A percentile compares a stretch with the other conserved stretches of the same genome.
Conservation (phyloP, 2,113 vertebrate genomes). For the Carlito syrichta region DNA sequence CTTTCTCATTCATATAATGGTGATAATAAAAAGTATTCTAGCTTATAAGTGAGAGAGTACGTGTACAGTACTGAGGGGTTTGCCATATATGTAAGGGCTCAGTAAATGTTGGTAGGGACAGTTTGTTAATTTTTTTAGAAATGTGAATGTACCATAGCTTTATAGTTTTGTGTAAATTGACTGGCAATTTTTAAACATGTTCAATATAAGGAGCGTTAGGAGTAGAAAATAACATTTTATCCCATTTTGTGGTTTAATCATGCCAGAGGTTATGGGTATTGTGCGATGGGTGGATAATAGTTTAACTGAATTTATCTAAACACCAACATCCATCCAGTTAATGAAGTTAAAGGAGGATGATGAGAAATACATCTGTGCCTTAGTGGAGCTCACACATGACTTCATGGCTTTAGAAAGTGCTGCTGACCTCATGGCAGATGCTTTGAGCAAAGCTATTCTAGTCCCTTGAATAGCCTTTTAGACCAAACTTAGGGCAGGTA, state of each 20-base stretch:
- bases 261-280: not conserved
- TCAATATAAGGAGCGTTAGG: not conserved
- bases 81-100: not conserved
- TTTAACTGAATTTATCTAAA: not conserved
- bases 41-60: fast-evolving
- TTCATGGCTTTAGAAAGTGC: not conserved
- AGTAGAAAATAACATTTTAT: not conserved
- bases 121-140: not conserved
- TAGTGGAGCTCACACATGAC: not conserved
- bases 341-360: not conserved
- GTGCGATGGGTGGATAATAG: not conserved
- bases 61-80: fast-evolving
- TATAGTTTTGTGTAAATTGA: not conserved
- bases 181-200: not conserved
- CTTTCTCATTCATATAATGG: not conserved
- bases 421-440: not conserved
- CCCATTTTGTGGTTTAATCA: not conserved
- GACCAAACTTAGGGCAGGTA: not conserved
- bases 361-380: not conserved
- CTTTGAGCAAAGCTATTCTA: not conserved
- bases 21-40: not conserved
- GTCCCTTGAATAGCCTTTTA: not conserved
- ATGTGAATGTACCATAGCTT: not conserved
- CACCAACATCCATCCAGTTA: too few species aligned
- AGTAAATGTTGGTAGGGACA: not conserved